Evolutionary conservation across 2,888 invertebrate genomes (phyloP).

Genomic region (Cremastinae sp.): DNA sequence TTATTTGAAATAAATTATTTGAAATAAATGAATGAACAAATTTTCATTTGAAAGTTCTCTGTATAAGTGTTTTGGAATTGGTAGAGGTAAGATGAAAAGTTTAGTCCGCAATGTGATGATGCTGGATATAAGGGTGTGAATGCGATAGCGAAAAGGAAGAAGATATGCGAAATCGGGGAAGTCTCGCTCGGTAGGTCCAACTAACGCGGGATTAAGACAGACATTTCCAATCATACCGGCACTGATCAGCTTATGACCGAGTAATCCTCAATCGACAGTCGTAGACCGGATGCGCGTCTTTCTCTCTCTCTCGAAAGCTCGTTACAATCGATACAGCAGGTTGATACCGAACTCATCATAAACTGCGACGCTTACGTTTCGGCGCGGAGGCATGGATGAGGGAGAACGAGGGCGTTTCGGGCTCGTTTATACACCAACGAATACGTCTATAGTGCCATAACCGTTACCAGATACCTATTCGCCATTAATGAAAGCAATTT

Average conservation of each 20-base stretch:
- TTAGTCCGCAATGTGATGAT: background rate
- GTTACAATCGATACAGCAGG: constrained; percentile 62
- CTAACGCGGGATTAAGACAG: constrained; percentile 59
- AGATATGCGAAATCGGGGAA: constrained; percentile 48
- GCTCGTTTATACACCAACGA: constrained; percentile 11
- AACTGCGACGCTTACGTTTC: constrained; percentile 14
- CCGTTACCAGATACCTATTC: constrained; percentile 29
- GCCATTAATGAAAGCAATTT: constrained; percentile 61
- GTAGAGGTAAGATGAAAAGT: background rate
- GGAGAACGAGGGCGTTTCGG: constrained; percentile 15
- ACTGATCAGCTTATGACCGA: constrained; percentile 65
- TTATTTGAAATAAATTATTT: too few species aligned
- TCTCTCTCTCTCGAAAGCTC: constrained; percentile 63
- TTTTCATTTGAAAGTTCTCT: too few species aligned
- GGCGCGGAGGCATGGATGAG: constrained; percentile 6
- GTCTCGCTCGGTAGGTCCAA: constrained; percentile 39
- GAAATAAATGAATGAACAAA: too few species aligned
- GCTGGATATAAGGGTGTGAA: constrained; percentile 8
- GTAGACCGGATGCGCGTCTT: constrained; percentile 63
- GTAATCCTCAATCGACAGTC: constrained; percentile 67
- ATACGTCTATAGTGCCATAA: constrained; percentile 18
- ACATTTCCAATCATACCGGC: constrained; percentile 68
- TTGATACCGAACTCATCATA: constrained; percentile 37
- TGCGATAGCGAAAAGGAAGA: constrained; percentile 36
- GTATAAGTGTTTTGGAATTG: too few species aligned